phyloP scores from a whole-genome alignment of 23 tunicate genomes.

The Clavelina lepadiformis region DNA sequence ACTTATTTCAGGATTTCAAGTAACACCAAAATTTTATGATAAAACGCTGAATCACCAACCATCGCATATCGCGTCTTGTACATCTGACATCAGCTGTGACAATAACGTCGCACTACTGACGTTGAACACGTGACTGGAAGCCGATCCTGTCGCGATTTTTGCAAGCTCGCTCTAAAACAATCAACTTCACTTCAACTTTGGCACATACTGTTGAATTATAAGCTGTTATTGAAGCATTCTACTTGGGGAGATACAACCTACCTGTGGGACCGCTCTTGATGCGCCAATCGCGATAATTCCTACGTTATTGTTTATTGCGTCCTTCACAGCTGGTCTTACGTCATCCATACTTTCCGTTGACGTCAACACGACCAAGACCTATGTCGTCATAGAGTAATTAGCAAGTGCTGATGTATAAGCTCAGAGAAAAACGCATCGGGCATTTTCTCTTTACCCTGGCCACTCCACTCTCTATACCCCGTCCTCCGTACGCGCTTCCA shows the following conservation, averaged over 20 bases:
- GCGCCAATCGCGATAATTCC: conserved; percentile 32
- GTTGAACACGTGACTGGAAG: neutral
- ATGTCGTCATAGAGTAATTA: too few relatives aligned
- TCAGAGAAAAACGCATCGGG: too few relatives aligned
- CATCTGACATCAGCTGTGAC: neutral
- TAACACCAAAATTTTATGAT: neutral
- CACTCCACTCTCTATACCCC: conserved; percentile 11
- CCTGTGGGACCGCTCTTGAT: too few relatives aligned
- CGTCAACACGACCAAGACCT: conserved; percentile 20
- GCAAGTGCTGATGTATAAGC: too few relatives aligned
- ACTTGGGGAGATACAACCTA: too few relatives aligned
- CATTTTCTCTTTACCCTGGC: conserved; percentile 46
- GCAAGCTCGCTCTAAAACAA: too few relatives aligned
- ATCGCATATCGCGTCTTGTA: conserved; percentile 1
- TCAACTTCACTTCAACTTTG: too few relatives aligned
- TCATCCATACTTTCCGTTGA: conserved; percentile 8
- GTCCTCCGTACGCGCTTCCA: neutral
- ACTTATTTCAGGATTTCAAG: neutral
- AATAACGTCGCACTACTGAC: neutral
- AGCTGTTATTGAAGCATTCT: too few relatives aligned
- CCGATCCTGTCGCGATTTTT: too few relatives aligned
- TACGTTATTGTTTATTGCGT: conserved; percentile 1
- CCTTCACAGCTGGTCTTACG: neutral
- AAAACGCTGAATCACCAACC: too few relatives aligned
- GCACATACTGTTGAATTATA: too few relatives aligned